Evolutionary conservation across 1,140 invertebrate genomes (phyloP).

Genomic region (Pectinophora gossypiella): DNA sequence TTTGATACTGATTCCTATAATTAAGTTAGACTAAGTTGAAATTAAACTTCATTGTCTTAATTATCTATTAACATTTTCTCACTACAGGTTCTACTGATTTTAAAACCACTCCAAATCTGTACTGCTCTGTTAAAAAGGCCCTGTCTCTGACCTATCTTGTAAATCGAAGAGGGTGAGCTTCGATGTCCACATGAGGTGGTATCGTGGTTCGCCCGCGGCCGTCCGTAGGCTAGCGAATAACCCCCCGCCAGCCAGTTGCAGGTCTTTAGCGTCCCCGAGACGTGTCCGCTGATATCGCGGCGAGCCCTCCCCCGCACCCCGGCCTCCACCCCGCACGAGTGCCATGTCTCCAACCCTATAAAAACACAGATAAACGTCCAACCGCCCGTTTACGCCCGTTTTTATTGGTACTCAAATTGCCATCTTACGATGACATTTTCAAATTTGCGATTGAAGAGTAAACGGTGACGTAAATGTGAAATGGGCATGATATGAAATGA

Average conservation of each 20-base stretch:
- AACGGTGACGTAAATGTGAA: background rate
- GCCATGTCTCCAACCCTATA: background rate
- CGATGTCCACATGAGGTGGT: background rate
- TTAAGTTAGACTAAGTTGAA: background rate
- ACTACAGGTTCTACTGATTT: constrained; percentile 45
- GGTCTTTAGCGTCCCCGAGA: constrained; percentile 67
- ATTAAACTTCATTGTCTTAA: background rate
- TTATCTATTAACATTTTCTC: constrained; percentile 35
- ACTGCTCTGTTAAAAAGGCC: constrained; percentile 24
- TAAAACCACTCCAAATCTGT: constrained; percentile 24
- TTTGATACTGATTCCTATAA: too few relatives aligned
- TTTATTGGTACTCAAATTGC: too few relatives aligned
- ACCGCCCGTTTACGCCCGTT: background rate
- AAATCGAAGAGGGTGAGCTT: background rate
- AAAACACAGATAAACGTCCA: background rate
- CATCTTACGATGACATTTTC: too few relatives aligned
- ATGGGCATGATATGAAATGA: constrained; percentile 4
- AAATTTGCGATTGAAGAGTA: too few relatives aligned
- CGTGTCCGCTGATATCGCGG: constrained; percentile 44
- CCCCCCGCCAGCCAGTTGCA: constrained; percentile 73
- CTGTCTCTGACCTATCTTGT: constrained; percentile 21
- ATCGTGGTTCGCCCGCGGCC: constrained; percentile 33
- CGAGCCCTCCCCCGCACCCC: constrained; percentile 44
- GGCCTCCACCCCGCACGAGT: background rate
- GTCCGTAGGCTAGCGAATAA: constrained; percentile 63